Evolutionary conservation across 2,113 vertebrate genomes (phyloP).

Genomic region (Stigmatopora nigra): DNA sequence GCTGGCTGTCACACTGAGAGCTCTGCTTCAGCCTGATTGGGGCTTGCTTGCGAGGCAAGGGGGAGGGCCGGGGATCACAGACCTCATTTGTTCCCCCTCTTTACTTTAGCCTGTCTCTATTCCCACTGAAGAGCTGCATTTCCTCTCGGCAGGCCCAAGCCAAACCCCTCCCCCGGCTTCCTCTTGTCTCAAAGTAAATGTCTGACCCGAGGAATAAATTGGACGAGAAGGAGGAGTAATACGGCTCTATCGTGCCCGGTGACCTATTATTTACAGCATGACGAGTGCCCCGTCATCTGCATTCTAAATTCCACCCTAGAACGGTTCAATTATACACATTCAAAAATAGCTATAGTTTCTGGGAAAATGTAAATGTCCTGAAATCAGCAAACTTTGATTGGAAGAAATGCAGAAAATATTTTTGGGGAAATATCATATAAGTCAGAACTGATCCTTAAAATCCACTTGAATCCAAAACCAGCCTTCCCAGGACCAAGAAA

Average conservation of each 20-base stretch:
- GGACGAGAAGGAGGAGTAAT: slow-evolving; percentile 58
- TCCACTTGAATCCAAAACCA: no score
- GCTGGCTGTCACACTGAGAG: slow-evolving; percentile 67
- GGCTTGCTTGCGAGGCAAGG: slow-evolving; percentile 31
- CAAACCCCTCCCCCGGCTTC: slow-evolving; percentile 1
- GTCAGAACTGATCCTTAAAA: no score
- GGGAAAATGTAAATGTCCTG: no score
- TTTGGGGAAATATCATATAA: no score
- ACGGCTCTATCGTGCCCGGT: slow-evolving; percentile 57
- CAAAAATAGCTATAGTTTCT: no score
- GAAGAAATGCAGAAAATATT: no score
- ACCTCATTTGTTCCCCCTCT: slow-evolving; percentile 81
- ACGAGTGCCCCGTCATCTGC: no score
- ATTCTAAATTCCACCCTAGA: no score
- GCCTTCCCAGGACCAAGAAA: no score
- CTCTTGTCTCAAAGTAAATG: slow-evolving; percentile 54
- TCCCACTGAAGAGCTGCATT: slow-evolving; percentile 74
- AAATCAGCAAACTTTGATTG: no score
- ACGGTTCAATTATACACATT: no score
- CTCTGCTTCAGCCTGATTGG: slow-evolving; percentile 70
- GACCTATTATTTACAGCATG: slow-evolving; percentile 62
- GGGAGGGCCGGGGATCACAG: slow-evolving; percentile 69
- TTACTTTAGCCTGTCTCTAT: slow-evolving; percentile 79
- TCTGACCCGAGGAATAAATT: slow-evolving; percentile 63
- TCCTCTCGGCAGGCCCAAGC: slow-evolving; percentile 42